Percentiles rank a stretch among this genome's conserved stretches.
Conservation (phyloP, 2,797 vertebrate genomes). For the Fistularia tabacaria region DNA sequence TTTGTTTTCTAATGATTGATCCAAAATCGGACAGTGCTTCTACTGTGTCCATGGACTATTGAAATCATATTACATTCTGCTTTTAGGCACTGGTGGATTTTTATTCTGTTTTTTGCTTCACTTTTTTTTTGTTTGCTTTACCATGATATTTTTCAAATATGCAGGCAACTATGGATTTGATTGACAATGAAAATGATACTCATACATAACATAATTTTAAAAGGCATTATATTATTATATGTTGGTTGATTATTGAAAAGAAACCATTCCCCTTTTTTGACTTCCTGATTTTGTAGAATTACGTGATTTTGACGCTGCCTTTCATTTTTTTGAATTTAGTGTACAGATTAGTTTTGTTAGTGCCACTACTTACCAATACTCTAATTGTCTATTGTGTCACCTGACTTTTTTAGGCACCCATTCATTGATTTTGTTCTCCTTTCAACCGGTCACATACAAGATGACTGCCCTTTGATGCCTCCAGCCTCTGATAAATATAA, state of each 20-base stretch:
- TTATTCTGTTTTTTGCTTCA: neutral
- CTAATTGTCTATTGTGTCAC: neutral
- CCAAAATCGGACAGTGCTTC: neutral
- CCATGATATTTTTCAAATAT: neutral
- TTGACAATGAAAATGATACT: neutral
- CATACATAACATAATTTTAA: too few species aligned
- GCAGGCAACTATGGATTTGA: neutral
- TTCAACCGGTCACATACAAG: conserved; percentile 33
- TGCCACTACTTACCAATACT: conserved; percentile 55
- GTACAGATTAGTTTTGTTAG: conserved; percentile 28
- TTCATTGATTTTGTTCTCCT: conserved; percentile 20
- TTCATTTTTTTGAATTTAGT: neutral
- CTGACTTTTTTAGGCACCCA: conserved; percentile 31
- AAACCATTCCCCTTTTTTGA: too few species aligned
- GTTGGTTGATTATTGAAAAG: too few species aligned
- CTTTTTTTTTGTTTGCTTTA: neutral
- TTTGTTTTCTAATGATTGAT: neutral
- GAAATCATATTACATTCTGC: neutral
- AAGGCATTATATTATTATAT: too few species aligned
- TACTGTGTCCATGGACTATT: neutral
- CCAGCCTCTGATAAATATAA: conserved; percentile 41
- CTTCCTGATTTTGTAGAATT: too few species aligned
- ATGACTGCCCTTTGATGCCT: conserved; percentile 32
- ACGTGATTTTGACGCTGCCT: too few species aligned
- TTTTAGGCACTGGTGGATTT: neutral